Evolutionary conservation across 2,888 invertebrate genomes (phyloP), one percentile per base, ranked within the genome.

Genomic region (Athalia circularis): DNA sequence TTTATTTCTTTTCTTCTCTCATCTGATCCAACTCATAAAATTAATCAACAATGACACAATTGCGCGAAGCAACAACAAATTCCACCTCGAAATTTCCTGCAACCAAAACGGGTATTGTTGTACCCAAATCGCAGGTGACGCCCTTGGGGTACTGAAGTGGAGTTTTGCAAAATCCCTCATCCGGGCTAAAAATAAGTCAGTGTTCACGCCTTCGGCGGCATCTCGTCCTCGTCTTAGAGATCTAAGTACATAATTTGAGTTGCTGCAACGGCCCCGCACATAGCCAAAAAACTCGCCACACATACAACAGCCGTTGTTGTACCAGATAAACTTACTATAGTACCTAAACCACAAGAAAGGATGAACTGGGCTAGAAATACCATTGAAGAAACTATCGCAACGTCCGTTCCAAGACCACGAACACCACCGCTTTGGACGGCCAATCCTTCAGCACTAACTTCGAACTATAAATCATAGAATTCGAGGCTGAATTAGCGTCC

Each of bases 281-380:
- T 95, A 11, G 97, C 96, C 5, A 98, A 91, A 45, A 95, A 91
- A 76, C 97, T 95, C 0, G 98, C 98, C 0, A 96, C 95, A 59
- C 94, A 94, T 0, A 98, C 96, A 62, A 98, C 97, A 0, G 97
- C 96, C 0, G 96, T 96, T 0, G 98, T 98, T 74, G 96, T 96
- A 61, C 96, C 96, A 0, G 94, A 93, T 5, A 94, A 90, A 80
- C 93, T 93, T 7, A 98, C 96, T 72, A 98, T 95, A 47, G 95
- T 93, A 0, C 98, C 97, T 94, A 98, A 95, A 85, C 95, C 94
- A 84, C 96, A 92, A 0, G 98, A 98, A 9, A 99, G 93, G 57
- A 96, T 92, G 86, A 98, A 97, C 90, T 99, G 99, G 0, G 98
- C 98, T 81, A 98, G 93, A 90, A 99, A 99, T 3, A 97, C 98